Conservation (phyloP, 2,113 vertebrate species). For the cattle (Bos taurus) region DNA sequence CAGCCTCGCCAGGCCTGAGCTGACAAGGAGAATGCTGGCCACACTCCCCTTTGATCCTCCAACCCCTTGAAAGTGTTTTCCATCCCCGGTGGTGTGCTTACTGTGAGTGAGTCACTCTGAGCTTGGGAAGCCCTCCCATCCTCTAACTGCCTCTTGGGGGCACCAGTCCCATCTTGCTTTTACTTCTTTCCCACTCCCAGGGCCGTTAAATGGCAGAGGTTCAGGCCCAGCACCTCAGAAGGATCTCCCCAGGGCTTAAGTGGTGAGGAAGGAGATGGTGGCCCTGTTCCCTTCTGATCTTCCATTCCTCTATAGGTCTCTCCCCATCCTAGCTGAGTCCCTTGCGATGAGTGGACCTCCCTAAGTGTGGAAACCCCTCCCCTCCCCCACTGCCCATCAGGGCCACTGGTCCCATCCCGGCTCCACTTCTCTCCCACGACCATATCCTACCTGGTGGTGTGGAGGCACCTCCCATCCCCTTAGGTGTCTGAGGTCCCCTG, state of each 20-base stretch:
- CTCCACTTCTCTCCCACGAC: not conserved
- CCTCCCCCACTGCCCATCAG: not conserved
- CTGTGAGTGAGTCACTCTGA: not conserved
- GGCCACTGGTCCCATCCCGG: not conserved
- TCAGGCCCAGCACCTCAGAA: not conserved
- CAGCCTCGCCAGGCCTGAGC: rapidly evolving
- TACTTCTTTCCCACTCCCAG: not conserved
- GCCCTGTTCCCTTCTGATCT: not conserved
- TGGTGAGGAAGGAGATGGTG: not conserved
- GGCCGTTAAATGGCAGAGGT: not conserved
- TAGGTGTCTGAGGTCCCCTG: not conserved
- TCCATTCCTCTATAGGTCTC: not conserved
- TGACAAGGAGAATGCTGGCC: not conserved
- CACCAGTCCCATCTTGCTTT: not conserved
- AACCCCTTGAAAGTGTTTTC: not conserved
- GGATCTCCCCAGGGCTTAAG: not conserved
- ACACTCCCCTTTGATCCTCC: not conserved
- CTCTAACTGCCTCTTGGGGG: not conserved
- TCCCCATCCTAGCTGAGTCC: not conserved
- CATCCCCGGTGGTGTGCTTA: rapidly evolving
- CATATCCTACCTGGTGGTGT: not conserved
- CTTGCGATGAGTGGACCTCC: not conserved
- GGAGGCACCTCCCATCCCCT: not conserved
- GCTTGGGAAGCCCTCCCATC: not conserved
- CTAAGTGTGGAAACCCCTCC: not conserved